Evolutionary conservation across 2,113 vertebrate genomes (phyloP), one percentile per base, ranked within the genome.

Genomic region (Alectura lathami): DNA sequence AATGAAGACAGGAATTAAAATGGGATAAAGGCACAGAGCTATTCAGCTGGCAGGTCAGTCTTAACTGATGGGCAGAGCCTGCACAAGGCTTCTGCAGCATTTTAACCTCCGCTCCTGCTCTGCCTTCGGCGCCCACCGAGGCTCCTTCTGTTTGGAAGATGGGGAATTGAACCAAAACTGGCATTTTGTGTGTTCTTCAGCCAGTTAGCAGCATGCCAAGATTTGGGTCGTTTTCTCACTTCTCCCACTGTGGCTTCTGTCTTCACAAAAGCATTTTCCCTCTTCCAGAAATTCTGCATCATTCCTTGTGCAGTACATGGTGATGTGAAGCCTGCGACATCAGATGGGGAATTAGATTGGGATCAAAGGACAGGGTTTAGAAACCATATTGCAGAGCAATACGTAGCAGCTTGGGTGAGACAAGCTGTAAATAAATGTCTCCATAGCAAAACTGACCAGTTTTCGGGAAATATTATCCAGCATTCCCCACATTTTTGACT

Each of bases 211-310:
- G 48, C 5, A 43, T 0, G 9, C 45, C 40, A 32, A 89, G 51
- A 89, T 91, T 38, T 47, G 83, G 30, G 26, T 63, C 2, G 9
- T 86, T 91, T 91, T 89, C 77, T 92, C 89, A 75, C 82, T 86
- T 85, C 63, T 91, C 87, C 75, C 62, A 86, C 81, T 78, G 62
- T 60, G 47, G 21, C 38, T 83, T 80, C 72, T 69, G 30, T n/a
- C 63, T 87, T 80, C 29, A 36, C n/a, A 75, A 72, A 83, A 40
- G 36, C 26, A 17, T 73, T 81, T 89, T 64, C 64, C 54, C 9
- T 32, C 45, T 82, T 57, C 66, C 1, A 20, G 40, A 80, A 78
- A 5, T 21, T 26, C 64, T 50, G 30, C 24, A 2, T 88, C 27
- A 21, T 54, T 59, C n/a, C 57, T 59, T n/a, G 27, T 42, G 62